Evolutionary conservation across 1,140 invertebrate species (phyloP).

Genomic region (Battus philenor): DNA sequence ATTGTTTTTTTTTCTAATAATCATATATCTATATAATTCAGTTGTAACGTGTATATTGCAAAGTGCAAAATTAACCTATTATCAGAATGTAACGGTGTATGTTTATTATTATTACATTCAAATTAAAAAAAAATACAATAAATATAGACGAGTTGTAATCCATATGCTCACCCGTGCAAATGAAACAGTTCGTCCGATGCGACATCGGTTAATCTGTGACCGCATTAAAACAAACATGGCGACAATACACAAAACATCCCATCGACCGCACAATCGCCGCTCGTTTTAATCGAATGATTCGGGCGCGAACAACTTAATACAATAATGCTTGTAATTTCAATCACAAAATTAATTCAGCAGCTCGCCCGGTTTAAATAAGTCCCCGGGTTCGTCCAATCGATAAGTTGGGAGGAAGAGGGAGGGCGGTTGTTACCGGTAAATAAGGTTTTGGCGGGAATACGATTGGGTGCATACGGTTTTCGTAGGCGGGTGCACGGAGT

Average conservation of each 20-base stretch:
- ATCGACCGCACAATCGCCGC: conserved; percentile 24
- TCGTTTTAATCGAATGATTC: conserved; percentile 55
- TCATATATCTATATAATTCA: too few relatives aligned
- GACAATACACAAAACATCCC: conserved; percentile 27
- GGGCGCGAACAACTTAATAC: conserved; percentile 61
- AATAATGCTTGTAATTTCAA: conserved; percentile 59
- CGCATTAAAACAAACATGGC: conserved; percentile 14
- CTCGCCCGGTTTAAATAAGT: conserved; percentile 64
- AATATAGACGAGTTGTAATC: too few relatives aligned
- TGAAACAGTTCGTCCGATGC: too few relatives aligned
- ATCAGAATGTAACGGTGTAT: too few relatives aligned
- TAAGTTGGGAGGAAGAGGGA: conserved; percentile 48
- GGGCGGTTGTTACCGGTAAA: conserved; percentile 59
- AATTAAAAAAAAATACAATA: too few relatives aligned
- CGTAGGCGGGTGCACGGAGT: conserved; percentile 24
- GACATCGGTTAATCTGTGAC: conserved; percentile 12
- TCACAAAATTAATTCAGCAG: conserved; percentile 66
- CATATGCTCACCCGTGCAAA: too few relatives aligned
- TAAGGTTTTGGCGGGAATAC: conserved; percentile 41
- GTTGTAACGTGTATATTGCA: too few relatives aligned
- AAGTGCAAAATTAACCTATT: too few relatives aligned
- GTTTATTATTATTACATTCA: too few relatives aligned
- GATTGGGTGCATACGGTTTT: conserved; percentile 34
- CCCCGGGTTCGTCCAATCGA: conserved; percentile 59
- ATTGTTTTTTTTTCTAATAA: too few relatives aligned